Base-by-base conservation (phyloP, 2,888 invertebrate genomes). In the Quadriops clusia region DNA sequence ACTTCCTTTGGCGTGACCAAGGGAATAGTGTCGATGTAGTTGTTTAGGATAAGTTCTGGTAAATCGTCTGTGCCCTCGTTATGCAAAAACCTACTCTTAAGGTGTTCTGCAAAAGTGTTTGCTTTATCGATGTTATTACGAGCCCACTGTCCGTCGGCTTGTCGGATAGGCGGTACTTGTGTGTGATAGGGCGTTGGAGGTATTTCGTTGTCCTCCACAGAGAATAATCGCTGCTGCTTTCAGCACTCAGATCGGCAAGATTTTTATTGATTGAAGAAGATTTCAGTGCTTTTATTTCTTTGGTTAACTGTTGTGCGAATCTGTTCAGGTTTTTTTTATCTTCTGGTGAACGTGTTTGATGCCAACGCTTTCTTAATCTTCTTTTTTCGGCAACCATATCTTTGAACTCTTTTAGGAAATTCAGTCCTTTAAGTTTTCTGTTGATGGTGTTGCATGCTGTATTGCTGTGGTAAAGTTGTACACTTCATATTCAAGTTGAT, bases 191-290 rank as follows among this genome's bases (percentile, higher is more conserved):
- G 10, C 5, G 17, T 12, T 28, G 17, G 7, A 28, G 8, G 17
- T 28, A 9, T 9, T 28, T 28, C 3, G 28, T 28, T 7, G 28
- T n/a, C n/a, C n/a, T n/a, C n/a, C n/a, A n/a, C n/a, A n/a, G n/a
- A n/a, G n/a, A n/a, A n/a, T n/a, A n/a, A n/a, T n/a, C n/a, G n/a
- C n/a, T n/a, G n/a, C n/a, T n/a, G n/a, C n/a, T n/a, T n/a, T n/a
- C n/a, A n/a, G 15, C 27, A 4, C 11, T 14, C 27, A 27, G 15
- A 9, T 5, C 27, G 5, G 27, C 4, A 6, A 27, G 15, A 8
- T 10, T 17, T 14, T 27, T 27, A 18, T 27, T 27, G 11, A 27
- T 27, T 14, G 27, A 5, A 9, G 4, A 9, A n/a, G 17, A 6
- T 27, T 27, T 11, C 9, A 17, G 9, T 8, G 16, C 5, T 16